phyloP scores from a whole-genome alignment of 2,797 vertebrate genomes.

The Sparus aurata region DNA sequence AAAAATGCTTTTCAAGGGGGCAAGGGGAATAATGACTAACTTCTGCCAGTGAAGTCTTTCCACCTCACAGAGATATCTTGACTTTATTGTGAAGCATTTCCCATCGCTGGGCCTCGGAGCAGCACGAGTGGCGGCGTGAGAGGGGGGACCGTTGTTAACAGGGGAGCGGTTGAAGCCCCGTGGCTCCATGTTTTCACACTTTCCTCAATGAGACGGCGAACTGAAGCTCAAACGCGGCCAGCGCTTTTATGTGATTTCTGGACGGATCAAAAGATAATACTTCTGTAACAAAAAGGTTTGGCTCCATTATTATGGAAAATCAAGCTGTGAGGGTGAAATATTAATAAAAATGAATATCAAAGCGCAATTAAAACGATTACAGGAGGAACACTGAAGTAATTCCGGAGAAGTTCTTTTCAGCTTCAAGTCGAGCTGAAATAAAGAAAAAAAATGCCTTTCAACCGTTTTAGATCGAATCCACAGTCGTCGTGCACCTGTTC shows the following conservation, averaged over 20 bases:
- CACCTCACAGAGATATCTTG: constrained; percentile 45
- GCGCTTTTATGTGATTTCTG: constrained; percentile 22
- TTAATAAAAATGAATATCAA: constrained; percentile 32
- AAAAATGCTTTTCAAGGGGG: constrained; percentile 51
- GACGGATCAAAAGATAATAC: constrained; percentile 29
- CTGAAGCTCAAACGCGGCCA: constrained; percentile 9
- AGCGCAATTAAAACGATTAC: constrained; percentile 15
- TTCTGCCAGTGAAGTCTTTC: constrained; percentile 52
- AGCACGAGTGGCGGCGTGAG: constrained; percentile 21
- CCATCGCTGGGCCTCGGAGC: constrained; percentile 19
- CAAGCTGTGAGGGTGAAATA: constrained; percentile 20
- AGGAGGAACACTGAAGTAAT: background rate
- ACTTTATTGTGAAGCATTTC: constrained; percentile 39
- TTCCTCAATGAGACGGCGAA: constrained; percentile 17
- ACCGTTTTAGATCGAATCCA: no score
- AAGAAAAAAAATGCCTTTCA: no score
- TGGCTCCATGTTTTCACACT: constrained; percentile 23
- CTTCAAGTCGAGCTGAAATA: background rate
- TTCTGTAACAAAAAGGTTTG: constrained; percentile 8
- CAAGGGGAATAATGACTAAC: constrained; percentile 59
- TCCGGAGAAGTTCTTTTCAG: constrained; percentile 9
- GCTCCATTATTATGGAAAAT: constrained; percentile 20
- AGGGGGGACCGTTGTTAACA: constrained; percentile 22
- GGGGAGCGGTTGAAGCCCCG: constrained; percentile 26
- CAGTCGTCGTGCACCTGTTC: no score